phyloP scores from a whole-genome alignment of 2,113 vertebrate genomes.

The Cebus imitator region DNA sequence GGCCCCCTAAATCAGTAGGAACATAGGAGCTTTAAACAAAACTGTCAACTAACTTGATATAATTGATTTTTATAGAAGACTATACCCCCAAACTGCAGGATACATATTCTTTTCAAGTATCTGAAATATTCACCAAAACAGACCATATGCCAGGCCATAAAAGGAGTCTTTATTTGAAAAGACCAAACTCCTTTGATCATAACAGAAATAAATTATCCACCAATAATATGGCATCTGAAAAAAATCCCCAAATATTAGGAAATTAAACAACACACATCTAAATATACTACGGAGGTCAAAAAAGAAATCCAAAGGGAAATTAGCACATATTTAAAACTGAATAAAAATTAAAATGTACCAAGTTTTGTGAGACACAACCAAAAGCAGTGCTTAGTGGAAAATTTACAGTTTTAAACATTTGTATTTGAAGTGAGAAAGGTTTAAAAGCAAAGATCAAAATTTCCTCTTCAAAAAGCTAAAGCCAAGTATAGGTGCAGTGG shows the following conservation, averaged over 20 bases:
- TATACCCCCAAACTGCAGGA: not conserved
- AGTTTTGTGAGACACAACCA: not conserved
- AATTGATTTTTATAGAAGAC: slow-evolving; percentile 3
- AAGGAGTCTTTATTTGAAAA: not conserved
- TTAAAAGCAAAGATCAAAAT: not conserved
- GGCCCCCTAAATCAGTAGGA: not conserved
- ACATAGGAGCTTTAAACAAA: not conserved
- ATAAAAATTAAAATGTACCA: not conserved
- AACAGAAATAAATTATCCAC: not conserved
- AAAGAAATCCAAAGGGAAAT: not conserved
- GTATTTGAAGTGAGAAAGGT: not conserved
- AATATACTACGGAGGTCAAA: not conserved
- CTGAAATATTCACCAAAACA: not conserved
- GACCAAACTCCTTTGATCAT: not conserved
- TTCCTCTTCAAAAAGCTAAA: not conserved
- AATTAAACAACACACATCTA: not conserved
- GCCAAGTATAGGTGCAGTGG: not conserved
- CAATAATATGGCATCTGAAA: not conserved
- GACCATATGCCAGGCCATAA: not conserved
- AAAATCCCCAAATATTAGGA: not conserved
- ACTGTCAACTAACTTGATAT: not conserved
- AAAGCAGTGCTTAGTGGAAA: not conserved
- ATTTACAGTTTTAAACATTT: not conserved
- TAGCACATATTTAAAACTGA: not conserved
- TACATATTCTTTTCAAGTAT: not conserved